Base-by-base conservation (phyloP, 2,113 vertebrate species). In the Ovis canadensis region DNA sequence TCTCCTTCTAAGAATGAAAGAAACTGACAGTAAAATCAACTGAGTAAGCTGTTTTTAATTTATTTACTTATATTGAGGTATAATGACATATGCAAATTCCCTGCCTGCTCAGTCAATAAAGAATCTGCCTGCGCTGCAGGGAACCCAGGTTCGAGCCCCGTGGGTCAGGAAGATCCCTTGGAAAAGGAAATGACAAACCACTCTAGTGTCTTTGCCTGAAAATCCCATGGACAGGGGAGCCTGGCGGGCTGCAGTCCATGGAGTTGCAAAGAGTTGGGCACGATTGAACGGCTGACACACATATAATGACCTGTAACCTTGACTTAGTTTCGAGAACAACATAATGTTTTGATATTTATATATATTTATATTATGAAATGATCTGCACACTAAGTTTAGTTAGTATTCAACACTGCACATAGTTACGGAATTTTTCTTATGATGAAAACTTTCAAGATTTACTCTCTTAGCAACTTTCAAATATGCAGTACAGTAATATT, bases 271-370 rank as follows among this genome's bases (percentile, higher is more conserved):
- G 67, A 71, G 67, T 23, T 0, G 0, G 19, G 10, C 2, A 71
- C 1, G 1, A 71, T 3, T 11, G n/a, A 40, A n/a, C 1, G 0
- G 23, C n/a, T 71, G 10, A 23, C n/a, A 23, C 19, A 36, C 64
- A 71, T 19, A 6, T 71, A 36, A 71, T 40, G n/a, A 71, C 9
- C 23, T 23, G 23, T 43, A 77, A 77, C 12, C 23, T 25, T 77
- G 13, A 77, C 21, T 43, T 77, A 43, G 71, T 77, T 77, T 77
- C 71, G 43, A 74, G 71, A 43, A 77, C 36, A 77, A 25, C 71
- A 77, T 77, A 25, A 43, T 77, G 36, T 40, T 43, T 43, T 1
- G 1, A 25, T 77, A 77, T 77, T 27, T 77, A 6, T 77, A 27
- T 77, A 43, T 43, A 43, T 77, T 43, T 43, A 43, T 43, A 43